These are phyloP conservation scores for Heliconius eleuchia DNA, from an alignment of 1,140 invertebrate genomes.

Conservation along the genomic window DNA sequence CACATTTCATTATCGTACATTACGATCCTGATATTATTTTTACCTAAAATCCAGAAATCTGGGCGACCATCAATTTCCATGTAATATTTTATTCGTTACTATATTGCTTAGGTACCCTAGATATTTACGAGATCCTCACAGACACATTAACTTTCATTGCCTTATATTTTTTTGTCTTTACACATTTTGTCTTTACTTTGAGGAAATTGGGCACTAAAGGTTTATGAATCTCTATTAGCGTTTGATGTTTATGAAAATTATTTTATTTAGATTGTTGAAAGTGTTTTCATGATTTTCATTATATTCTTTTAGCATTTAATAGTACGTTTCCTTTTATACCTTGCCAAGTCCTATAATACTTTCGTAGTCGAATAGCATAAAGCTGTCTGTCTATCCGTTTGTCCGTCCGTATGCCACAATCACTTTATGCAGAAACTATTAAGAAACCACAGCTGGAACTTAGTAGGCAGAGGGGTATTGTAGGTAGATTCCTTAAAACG, in stretches of 20 bases:
- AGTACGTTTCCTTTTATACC: too few relatives aligned
- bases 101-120: slow-evolving; percentile 32
- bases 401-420: too few relatives aligned
- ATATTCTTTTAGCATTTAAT: too few relatives aligned
- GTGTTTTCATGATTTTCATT: too few relatives aligned
- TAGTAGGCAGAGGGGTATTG: too few relatives aligned
- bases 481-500: too few relatives aligned
- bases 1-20: slow-evolving; percentile 11
- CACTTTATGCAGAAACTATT: too few relatives aligned
- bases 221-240: slow-evolving; percentile 21
- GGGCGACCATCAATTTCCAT: slow-evolving; percentile 15
- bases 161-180: neutral
- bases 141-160: slow-evolving; percentile 33
- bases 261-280: neutral
- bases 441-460: too few relatives aligned
- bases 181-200: slow-evolving; percentile 19
- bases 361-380: too few relatives aligned
- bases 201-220: slow-evolving; percentile 24
- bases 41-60: slow-evolving; percentile 19
- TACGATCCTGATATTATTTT: slow-evolving; percentile 13
- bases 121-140: slow-evolving; percentile 31
- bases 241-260: neutral
- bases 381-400: too few relatives aligned
- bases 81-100: slow-evolving; percentile 19
- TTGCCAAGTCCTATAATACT: too few relatives aligned